Conservation (phyloP, 1,140 invertebrate genomes). For the Helicoverpa armigera region DNA sequence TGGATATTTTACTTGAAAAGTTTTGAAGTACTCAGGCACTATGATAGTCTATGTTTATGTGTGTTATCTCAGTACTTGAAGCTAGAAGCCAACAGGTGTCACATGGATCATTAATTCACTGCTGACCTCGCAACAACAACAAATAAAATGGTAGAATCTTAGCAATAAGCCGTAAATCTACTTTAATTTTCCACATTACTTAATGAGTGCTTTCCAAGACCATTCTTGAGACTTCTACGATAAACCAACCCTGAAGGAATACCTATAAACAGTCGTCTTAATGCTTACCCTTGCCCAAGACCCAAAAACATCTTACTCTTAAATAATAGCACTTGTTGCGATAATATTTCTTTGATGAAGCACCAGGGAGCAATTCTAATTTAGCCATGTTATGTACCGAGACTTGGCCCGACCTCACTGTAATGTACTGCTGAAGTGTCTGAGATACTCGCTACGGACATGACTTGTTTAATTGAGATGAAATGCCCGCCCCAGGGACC, state of each 20-base stretch:
- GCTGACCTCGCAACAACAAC: too few relatives aligned
- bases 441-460: constrained; percentile 24
- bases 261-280: constrained; percentile 23
- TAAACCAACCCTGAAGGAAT: constrained; percentile 2
- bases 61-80: too few relatives aligned
- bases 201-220: background rate
- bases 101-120: too few relatives aligned
- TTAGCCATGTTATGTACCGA: constrained; percentile 26
- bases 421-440: constrained; percentile 29
- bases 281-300: background rate
- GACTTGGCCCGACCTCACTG: background rate
- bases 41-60: too few relatives aligned
- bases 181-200: too few relatives aligned
- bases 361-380: constrained; percentile 52
- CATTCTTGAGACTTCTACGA: background rate
- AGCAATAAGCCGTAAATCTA: too few relatives aligned
- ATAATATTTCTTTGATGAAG: constrained; percentile 49
- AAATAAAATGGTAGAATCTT: too few relatives aligned
- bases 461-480: constrained; percentile 64
- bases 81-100: too few relatives aligned
- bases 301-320: constrained; percentile 29
- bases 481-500: constrained; percentile 52
- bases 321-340: constrained; percentile 41
- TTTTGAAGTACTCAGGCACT: too few relatives aligned
- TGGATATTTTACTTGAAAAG: too few relatives aligned